Percentiles rank a stretch among this genome's conserved stretches.
Conservation (phyloP, 1,140 invertebrate genomes). For the Drosophila nasuta region DNA sequence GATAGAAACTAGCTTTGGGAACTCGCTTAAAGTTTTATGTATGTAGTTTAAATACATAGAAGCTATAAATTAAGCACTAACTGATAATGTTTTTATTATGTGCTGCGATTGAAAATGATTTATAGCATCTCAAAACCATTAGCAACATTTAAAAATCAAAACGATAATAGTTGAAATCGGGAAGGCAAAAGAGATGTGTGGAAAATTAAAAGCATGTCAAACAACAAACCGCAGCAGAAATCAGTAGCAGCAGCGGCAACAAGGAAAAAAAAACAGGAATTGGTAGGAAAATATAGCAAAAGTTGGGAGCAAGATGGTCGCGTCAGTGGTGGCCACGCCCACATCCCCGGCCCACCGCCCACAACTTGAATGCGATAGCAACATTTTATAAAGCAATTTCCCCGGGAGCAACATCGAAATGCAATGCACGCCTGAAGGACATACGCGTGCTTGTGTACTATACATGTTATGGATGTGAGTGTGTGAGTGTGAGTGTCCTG, state of each 20-base stretch:
- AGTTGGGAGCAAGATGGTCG: constrained; percentile 54
- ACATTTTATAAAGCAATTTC: constrained; percentile 80
- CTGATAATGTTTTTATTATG: constrained; percentile 40
- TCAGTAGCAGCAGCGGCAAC: constrained; percentile 16
- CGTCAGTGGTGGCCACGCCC: constrained; percentile 57
- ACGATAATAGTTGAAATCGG: constrained; percentile 14
- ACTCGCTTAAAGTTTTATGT: background rate
- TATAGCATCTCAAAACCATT: constrained; percentile 55
- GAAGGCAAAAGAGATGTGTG: constrained; percentile 27
- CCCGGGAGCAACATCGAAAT: constrained; percentile 74
- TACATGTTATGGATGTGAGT: constrained; percentile 34
- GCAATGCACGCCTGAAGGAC: constrained; percentile 77
- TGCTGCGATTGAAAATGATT: constrained; percentile 48
- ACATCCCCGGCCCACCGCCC: constrained; percentile 29
- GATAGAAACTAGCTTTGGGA: background rate
- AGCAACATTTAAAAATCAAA: constrained; percentile 53
- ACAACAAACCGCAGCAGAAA: constrained; percentile 53
- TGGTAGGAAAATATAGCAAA: constrained; percentile 39
- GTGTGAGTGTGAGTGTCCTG: constrained; percentile 47
- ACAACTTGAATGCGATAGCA: constrained; percentile 70
- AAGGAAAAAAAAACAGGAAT: constrained; percentile 33
- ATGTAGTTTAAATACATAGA: background rate
- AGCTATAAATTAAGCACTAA: constrained; percentile 2
- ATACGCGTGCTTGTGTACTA: constrained; percentile 23
- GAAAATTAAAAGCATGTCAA: constrained; percentile 74